Base-by-base conservation (phyloP, 1,140 invertebrate species). In the Drosophila littoralis region DNA sequence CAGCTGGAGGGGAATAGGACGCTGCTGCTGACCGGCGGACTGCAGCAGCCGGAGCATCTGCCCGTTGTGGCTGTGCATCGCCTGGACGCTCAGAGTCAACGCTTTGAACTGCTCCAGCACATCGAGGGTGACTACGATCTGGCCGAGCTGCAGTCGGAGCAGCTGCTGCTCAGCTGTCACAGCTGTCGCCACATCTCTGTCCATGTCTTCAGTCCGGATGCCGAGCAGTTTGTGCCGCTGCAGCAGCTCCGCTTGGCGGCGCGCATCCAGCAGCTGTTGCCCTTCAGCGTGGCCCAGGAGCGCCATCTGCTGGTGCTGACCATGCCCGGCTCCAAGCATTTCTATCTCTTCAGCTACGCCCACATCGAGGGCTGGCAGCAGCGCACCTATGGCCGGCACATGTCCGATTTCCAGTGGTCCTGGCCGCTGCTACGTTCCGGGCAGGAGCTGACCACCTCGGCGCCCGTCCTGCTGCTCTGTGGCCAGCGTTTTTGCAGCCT, bases 61-160 rank as follows among this genome's bases (percentile, higher is more conserved):
- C 75, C 77, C 0, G 72, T 64, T 5, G 7, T 91, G 35, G 70
- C 67, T 9, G 67, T 92, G 0, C 86, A 91, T 63, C 72, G 68
- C 7, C 51, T 85, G 45, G n/a, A 43, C 17, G 7, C 13, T 0
- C 0, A 1, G 1, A 51, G 35, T 0, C 52, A 76, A n/a, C 57
- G 61, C 4, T 91, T 92, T 28, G 73, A 70, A 15, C 28, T 76
- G 10, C 38, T 68, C 0, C 90, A 92, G 38, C 43, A 65, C 1
- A 91, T 92, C 2, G 71, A 69, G 7, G 90, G 90, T 0, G 76
- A 85, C 50, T 92, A 77, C 48, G 91, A 91, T 59, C 58, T 91
- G 45, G 78, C 79, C 8, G 84, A 84, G 59, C 8, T 79, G 8
- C 59, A 68, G 22, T 13, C 43, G 15, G 57, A 69, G 7, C 91